Evolutionary conservation across 2,888 invertebrate genomes (phyloP), one percentile per base, ranked within the genome.

Genomic region (Halictus ligatus): DNA sequence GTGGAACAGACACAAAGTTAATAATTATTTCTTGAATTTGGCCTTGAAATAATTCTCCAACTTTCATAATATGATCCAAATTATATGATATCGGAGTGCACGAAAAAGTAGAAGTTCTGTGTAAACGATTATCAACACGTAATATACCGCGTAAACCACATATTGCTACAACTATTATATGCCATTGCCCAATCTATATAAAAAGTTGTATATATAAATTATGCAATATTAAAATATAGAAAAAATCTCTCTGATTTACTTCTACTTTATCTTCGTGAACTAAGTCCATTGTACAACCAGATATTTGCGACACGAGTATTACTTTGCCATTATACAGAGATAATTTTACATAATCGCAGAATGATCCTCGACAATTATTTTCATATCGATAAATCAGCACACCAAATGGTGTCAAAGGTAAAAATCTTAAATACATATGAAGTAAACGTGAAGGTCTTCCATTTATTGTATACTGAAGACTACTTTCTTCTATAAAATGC

Each of bases 21-120:
- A 96, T 89, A 54, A 95, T 94, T 13, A 96, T 71, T 88, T 96
- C 95, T 90, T 96, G 96, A 77, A 96, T 93, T 92, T 95, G 95
- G 1, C 96, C 96, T 54, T 95, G 95, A 80, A 96, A 94, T 88
- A 93, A 95, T 90, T 95, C 95, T 12, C 96, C 96, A 6, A 96
- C 91, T 83, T 89, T 92, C 90, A 96, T 94, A 83, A 94, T 93
- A 64, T 95, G 92, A 88, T 94, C 94, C 8, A 95, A 94, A 90
- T 95, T 94, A 13, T 94, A 93, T 46, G 96, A 76, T 18, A 46
- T 90, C 54, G 96, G 96, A 80, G 95, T 94, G 88, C 96, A 96
- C 6, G 95, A 92, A 90, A 96, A 96, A 43, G 89, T 88, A 75
- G 91, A 92, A 48, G 79, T 43, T 71, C 85, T 83, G 89, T 91